Percentiles rank a stretch among this genome's conserved stretches.
phyloP scores from a whole-genome alignment of 2,797 vertebrate species.

The Hydrophis major region DNA sequence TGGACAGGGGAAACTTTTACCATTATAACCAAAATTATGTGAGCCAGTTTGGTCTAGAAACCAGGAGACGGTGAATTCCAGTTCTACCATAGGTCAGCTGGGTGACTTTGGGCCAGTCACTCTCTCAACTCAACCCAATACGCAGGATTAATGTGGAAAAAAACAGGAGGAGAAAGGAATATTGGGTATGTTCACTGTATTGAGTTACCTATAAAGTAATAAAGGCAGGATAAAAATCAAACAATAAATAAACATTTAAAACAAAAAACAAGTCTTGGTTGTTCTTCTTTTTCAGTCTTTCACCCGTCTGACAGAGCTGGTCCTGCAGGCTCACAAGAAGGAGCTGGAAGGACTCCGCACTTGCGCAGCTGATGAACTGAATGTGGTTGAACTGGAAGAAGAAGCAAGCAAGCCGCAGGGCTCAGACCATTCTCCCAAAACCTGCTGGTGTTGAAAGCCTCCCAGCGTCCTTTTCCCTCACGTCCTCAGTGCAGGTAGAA shows the following conservation, averaged over 20 bases:
- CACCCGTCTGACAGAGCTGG: conserved; percentile 83
- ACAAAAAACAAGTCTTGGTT: neutral
- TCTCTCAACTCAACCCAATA: neutral
- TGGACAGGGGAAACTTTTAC: too few relatives aligned
- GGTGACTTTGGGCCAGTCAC: neutral
- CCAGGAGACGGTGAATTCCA: neutral
- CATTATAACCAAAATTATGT: too few relatives aligned
- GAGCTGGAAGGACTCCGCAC: conserved; percentile 78
- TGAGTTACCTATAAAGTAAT: neutral
- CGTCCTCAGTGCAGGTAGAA: conserved; percentile 18
- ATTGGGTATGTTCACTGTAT: neutral
- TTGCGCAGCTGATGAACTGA: conserved; percentile 71
- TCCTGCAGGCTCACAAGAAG: conserved; percentile 86
- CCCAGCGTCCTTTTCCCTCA: conserved; percentile 14
- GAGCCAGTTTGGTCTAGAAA: neutral
- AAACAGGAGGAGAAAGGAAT: neutral
- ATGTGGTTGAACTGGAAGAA: conserved; percentile 74
- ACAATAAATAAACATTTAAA: neutral
- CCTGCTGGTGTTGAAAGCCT: conserved; percentile 82
- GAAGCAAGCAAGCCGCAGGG: conserved; percentile 78
- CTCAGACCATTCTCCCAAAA: conserved; percentile 69
- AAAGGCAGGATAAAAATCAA: neutral
- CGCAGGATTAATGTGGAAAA: neutral
- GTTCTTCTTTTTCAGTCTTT: conserved; percentile 76
- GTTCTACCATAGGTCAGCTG: neutral